phyloP scores from a whole-genome alignment of 2,797 vertebrate genomes.

The Sebastes nivosus region DNA sequence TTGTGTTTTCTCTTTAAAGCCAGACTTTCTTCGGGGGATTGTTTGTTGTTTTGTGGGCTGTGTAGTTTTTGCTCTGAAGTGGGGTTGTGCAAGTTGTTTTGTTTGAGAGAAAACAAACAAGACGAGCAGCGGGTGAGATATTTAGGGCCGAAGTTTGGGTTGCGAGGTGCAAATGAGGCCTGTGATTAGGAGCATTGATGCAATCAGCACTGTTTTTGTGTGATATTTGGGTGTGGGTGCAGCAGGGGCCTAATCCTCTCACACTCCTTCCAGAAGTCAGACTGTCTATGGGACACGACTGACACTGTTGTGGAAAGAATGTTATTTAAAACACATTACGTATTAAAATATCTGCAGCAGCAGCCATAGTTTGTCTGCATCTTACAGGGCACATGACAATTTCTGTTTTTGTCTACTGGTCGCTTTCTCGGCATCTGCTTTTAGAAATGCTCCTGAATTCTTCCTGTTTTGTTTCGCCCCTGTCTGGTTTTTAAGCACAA shows the following conservation, averaged over 20 bases:
- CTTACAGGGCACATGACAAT: conserved; percentile 37
- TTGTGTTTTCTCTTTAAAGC: conserved; percentile 41
- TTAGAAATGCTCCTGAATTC: conserved; percentile 23
- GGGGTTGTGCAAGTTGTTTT: conserved; percentile 53
- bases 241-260: neutral
- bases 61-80: conserved; percentile 46
- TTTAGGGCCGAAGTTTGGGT: conserved; percentile 40
- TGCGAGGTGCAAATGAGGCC: conserved; percentile 23
- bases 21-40: conserved; percentile 46
- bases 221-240: neutral
- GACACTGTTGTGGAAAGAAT: conserved; percentile 21
- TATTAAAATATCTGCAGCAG: conserved; percentile 31
- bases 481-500: conserved; percentile 8
- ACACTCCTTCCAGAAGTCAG: conserved; percentile 3
- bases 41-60: conserved; percentile 60
- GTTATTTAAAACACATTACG: conserved; percentile 33
- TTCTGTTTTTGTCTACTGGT: conserved; percentile 38
- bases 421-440: conserved; percentile 33
- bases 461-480: conserved; percentile 41
- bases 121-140: conserved; percentile 1
- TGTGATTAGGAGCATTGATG: conserved; percentile 43
- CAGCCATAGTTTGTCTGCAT: conserved; percentile 28
- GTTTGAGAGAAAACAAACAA: conserved; percentile 32
- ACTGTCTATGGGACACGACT: neutral
- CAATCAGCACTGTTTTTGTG: conserved; percentile 10